Percentiles rank a stretch among this genome's conserved stretches.
These are phyloP conservation scores for Oceanodroma leucorhoa DNA, from an alignment of 2,797 vertebrate species.

Conservation along the genomic window DNA sequence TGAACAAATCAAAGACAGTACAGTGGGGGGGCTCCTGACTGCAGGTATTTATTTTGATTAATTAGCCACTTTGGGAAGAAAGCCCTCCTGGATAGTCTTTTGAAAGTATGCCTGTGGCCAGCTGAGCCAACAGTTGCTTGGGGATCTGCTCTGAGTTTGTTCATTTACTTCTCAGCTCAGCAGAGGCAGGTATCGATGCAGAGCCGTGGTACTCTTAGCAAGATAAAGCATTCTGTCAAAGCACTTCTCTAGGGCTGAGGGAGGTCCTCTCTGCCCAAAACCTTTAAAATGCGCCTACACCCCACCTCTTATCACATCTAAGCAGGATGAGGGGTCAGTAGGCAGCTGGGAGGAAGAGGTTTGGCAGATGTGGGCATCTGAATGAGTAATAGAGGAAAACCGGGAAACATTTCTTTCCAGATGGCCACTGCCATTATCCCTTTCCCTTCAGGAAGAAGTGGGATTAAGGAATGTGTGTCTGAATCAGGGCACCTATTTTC, in stretches of 20 bases:
- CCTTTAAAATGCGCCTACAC: neutral
- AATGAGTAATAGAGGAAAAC: neutral
- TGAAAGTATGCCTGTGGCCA: neutral
- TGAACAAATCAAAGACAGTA: neutral
- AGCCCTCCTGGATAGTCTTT: neutral
- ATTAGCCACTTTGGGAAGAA: constrained; percentile 35
- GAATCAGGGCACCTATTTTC: neutral
- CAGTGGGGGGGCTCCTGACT: neutral
- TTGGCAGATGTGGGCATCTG: neutral
- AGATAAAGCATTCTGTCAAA: neutral
- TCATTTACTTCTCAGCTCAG: neutral
- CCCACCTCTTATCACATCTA: neutral
- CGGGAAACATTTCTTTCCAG: neutral
- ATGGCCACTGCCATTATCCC: neutral
- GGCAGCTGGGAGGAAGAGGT: neutral
- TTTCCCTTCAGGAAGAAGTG: neutral
- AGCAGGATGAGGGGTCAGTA: neutral
- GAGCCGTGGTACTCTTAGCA: neutral
- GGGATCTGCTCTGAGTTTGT: neutral
- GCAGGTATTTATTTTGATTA: constrained; percentile 56
- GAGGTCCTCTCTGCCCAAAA: neutral
- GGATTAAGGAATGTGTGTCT: neutral
- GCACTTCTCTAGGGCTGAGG: neutral
- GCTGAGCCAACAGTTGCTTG: neutral
- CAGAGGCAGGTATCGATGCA: neutral